Base-by-base conservation (phyloP, 1,140 invertebrate species). In the Belonocnema kinseyi region DNA sequence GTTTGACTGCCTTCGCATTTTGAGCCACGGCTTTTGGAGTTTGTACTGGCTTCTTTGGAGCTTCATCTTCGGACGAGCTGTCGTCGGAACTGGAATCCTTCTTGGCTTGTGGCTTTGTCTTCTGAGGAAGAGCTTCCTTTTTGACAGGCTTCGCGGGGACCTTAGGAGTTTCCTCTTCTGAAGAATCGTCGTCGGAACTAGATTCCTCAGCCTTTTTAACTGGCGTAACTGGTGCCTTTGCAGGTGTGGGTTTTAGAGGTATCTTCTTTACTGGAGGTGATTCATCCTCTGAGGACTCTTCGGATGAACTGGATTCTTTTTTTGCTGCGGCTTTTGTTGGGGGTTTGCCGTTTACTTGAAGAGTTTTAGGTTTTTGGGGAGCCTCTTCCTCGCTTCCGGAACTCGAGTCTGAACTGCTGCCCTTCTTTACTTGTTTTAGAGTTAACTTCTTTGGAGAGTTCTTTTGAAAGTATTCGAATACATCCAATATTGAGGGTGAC, bases 381-480 rank as follows among this genome's bases (percentile, higher is more conserved):
- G 58, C 79, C 26, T 91, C 87, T 61, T 88, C 87, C 13, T 89
- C 85, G 13, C 85, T 88, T 2, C 89, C 88, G 0, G 90, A 91
- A 72, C 88, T 90, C 4, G 90, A 90, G 76, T 91, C 90, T 26
- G 91, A 92, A 78, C 89, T 91, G 26, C 86, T 88, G 11, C 87
- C 79, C 72, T 90, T 85, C 14, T 84, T 85, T 16, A 81, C 46
- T 50, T 79, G 76, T 71, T 88, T 86, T 13, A 88, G 53, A 6
- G 86, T 82, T 50, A 93, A 76, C 73, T 93, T 93, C 52, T 91
- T 92, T 4, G 85, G 72, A 0, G 91, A 90, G 54, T 80, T 92
- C 19, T 90, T 91, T 84, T 93, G 92, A 83, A 91, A 94, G 77
- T 89, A 88, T 19, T 88, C 83, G 19, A 92, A 82, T 7, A 94